phyloP scores from a whole-genome alignment of 2,113 vertebrate species.

The Oryzias melastigma region DNA sequence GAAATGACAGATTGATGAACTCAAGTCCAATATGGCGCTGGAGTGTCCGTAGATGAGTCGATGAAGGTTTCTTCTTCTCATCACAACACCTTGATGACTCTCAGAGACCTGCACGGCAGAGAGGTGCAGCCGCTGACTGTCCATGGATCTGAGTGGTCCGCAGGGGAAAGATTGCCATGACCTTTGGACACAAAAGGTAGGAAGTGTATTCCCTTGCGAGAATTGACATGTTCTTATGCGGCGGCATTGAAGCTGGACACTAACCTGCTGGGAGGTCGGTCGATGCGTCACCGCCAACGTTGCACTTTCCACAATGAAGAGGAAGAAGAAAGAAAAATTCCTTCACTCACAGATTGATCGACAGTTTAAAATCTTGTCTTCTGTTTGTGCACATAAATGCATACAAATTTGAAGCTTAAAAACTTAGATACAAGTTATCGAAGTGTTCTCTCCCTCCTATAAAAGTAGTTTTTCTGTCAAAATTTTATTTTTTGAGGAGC shows the following conservation, averaged over 20 bases:
- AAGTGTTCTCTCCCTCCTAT: too few relatives aligned
- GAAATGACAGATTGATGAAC: constrained; percentile 53
- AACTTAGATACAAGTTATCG: too few relatives aligned
- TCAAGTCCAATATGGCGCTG: constrained; percentile 31
- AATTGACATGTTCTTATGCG: constrained; percentile 55
- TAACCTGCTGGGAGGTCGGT: constrained; percentile 52
- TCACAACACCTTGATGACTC: constrained; percentile 15
- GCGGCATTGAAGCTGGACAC: constrained; percentile 55
- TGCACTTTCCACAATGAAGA: constrained; percentile 31
- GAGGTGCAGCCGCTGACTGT: constrained; percentile 24
- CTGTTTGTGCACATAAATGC: too few relatives aligned
- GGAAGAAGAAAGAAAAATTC: constrained; percentile 35
- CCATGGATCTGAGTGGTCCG: constrained; percentile 36
- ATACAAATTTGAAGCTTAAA: too few relatives aligned
- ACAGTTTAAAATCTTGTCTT: too few relatives aligned
- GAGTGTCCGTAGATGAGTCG: constrained; percentile 32
- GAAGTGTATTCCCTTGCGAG: constrained; percentile 37
- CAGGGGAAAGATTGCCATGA: constrained; percentile 43
- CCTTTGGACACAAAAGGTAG: constrained; percentile 59
- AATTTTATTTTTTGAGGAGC: too few relatives aligned
- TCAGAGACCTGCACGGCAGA: constrained; percentile 1
- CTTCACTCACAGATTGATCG: background rate
- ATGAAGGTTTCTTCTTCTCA: constrained; percentile 23
- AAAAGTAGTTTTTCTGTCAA: too few relatives aligned
- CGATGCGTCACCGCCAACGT: constrained; percentile 57